phyloP scores from a whole-genome alignment of 2,113 vertebrate genomes.

The Leiothrix lutea region DNA sequence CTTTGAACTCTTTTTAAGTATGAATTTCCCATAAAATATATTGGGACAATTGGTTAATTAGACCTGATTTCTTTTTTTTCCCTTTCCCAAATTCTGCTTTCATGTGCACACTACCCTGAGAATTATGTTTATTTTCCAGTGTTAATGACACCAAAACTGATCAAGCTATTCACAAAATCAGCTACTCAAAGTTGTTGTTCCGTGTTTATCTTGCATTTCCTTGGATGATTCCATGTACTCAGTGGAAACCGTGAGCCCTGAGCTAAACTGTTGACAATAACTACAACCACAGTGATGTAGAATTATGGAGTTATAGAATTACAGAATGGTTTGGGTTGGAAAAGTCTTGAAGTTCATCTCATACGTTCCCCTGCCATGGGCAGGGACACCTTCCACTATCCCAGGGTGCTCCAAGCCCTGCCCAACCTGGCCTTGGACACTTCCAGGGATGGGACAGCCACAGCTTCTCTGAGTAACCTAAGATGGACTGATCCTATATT shows the following conservation, averaged over 20 bases:
- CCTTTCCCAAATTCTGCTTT: background rate
- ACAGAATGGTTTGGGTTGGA: background rate
- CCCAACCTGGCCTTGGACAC: background rate
- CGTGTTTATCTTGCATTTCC: background rate
- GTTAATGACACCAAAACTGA: background rate
- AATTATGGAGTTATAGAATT: background rate
- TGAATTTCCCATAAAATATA: background rate
- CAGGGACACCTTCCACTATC: background rate
- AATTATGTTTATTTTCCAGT: background rate
- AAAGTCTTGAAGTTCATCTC: background rate
- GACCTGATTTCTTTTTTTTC: background rate
- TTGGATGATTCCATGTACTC: accelerated
- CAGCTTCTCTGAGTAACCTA: background rate
- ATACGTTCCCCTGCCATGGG: background rate
- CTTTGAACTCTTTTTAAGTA: background rate
- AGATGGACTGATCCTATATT: background rate
- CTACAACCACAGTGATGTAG: background rate
- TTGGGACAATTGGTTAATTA: background rate
- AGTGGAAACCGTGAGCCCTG: background rate
- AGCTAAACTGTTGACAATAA: background rate
- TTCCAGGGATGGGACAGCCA: background rate
- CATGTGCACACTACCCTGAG: background rate
- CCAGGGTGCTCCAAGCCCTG: background rate
- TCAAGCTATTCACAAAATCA: background rate
- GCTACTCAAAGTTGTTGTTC: background rate